Conservation (phyloP, 1,140 invertebrate species). For the Meloidogyne exigua region DNA sequence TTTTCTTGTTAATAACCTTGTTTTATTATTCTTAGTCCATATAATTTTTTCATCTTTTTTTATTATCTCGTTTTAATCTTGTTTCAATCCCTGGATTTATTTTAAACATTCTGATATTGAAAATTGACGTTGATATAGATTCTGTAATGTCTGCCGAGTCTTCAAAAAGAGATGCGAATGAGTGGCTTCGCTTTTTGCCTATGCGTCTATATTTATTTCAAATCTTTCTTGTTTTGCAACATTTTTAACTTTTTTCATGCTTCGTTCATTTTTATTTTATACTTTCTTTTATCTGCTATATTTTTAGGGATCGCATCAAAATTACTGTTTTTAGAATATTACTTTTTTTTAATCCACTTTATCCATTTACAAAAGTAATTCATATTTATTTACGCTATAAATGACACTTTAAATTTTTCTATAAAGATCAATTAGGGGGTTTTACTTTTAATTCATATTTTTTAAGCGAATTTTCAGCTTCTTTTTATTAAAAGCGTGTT, state of each 20-base stretch:
- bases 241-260: neutral
- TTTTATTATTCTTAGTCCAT: neutral
- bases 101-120: too few relatives aligned
- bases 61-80: too few relatives aligned
- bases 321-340: neutral
- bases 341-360: neutral
- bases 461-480: too few relatives aligned
- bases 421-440: neutral
- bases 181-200: too few relatives aligned
- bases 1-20: neutral
- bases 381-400: neutral
- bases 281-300: neutral
- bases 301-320: neutral
- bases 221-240: neutral
- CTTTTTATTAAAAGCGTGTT: too few relatives aligned
- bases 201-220: neutral
- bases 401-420: neutral
- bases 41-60: too few relatives aligned
- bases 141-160: too few relatives aligned
- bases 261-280: neutral
- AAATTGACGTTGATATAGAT: too few relatives aligned
- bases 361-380: neutral
- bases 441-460: too few relatives aligned
- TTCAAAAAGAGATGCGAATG: too few relatives aligned
- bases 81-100: too few relatives aligned